Evolutionary conservation across 2,797 vertebrate species (phyloP), one percentile per base, ranked within the genome.

Genomic region (Scolopax rusticola): DNA sequence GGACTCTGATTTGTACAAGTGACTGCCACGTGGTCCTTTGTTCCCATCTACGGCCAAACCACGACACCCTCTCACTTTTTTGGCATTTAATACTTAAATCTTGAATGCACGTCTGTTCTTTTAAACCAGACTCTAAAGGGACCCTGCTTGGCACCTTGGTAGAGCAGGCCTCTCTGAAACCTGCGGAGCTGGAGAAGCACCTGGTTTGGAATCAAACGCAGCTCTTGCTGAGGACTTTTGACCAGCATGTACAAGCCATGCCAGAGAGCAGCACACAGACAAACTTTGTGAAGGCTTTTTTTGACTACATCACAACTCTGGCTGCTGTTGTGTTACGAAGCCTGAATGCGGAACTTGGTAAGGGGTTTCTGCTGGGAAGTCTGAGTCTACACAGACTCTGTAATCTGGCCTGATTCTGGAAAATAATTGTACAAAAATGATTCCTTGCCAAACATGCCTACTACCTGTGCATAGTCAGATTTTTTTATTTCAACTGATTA

Each of bases 251-350:
- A 77, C 98, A 98, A 76, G 96, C 91, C 3, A 93, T 97, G 78
- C 68, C 79, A 36, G 98, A 96, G 3, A 98, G 95, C 24, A 83
- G 74, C 19, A 50, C 12, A 2, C 97, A 97, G 18, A 97, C 98
- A 5, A 98, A 98, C 96, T 99, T 99, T 33, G 95, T 99, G 78
- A 98, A 98, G 80, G 96, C 95, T 41, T 99, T 99, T 97, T 95
- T 99, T 50, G 98, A 98, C 91, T 99, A 99, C 54, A 82, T 99
- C 91, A 98, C 98, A 96, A 99, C 98, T 0, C 93, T 99, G 81
- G 98, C 99, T 30, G 98, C 98, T 5, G 98, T 99, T 93, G 95
- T 99, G 10, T 98, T 99, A 84, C 98, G 97, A 87, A 99, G 99
- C 96, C 97, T 99, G 59, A 97, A 98, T 57, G 95, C 99, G 74